Evolutionary conservation across 2,888 invertebrate species (phyloP).

Genomic region (Poecilobothrus nobilitatus): DNA sequence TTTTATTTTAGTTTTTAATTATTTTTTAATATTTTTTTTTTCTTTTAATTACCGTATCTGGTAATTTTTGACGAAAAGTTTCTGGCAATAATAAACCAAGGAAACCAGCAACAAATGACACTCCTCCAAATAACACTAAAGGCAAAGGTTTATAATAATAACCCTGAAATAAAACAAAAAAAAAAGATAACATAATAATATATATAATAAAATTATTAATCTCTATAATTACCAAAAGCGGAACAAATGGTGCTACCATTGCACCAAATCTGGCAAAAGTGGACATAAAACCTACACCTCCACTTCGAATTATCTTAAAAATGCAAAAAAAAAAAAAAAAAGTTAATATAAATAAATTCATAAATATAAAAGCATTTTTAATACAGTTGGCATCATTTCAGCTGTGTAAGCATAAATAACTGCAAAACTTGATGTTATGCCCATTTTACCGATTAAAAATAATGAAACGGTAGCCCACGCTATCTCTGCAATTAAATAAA

Average conservation of each 20-base stretch:
- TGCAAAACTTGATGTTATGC: slow-evolving; percentile 55
- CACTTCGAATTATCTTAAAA: slow-evolving; percentile 47
- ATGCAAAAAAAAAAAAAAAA: slow-evolving; percentile 9
- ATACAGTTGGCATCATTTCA: slow-evolving; percentile 44
- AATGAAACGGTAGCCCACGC: slow-evolving; percentile 49
- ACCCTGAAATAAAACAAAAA: slow-evolving; percentile 37
- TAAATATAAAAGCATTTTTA: slow-evolving; percentile 16
- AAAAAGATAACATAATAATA: slow-evolving; percentile 19
- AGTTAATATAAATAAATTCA: slow-evolving; percentile 1
- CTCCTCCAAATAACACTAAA: slow-evolving; percentile 48
- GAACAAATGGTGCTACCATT: slow-evolving; percentile 54
- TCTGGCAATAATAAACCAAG: slow-evolving; percentile 53
- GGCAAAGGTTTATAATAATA: slow-evolving; percentile 46
- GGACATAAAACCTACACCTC: slow-evolving; percentile 53
- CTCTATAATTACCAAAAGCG: slow-evolving; percentile 47
- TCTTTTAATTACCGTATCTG: slow-evolving; percentile 48
- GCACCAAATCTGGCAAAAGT: slow-evolving; percentile 53
- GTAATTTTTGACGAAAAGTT: slow-evolving; percentile 52
- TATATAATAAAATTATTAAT: slow-evolving; percentile 12
- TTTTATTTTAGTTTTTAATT: slow-evolving; percentile 10
- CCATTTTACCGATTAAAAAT: slow-evolving; percentile 55
- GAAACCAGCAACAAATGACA: slow-evolving; percentile 47
- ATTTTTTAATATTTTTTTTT: not conserved
- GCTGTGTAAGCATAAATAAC: slow-evolving; percentile 53
- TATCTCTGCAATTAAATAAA: slow-evolving; percentile 36